A percentile compares a stretch with the other conserved stretches of the same genome.
phyloP scores from a whole-genome alignment of 2,888 invertebrate genomes.

The Euplagia quadripunctaria region DNA sequence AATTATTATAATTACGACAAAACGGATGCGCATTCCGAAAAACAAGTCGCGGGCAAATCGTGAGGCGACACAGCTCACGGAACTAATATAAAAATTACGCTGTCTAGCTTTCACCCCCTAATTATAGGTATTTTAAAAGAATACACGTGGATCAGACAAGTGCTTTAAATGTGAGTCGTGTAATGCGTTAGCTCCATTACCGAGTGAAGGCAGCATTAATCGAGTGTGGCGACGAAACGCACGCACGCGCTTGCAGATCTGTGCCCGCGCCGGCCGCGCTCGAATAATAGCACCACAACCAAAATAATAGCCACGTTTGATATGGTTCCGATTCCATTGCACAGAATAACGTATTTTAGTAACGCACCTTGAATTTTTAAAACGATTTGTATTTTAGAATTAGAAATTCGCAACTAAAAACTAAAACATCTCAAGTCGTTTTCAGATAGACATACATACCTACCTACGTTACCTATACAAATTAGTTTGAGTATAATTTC shows the following conservation, averaged over 20 bases:
- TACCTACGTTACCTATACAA: background rate
- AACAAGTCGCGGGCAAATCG: slow-evolving; percentile 57
- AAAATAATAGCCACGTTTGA: slow-evolving; percentile 34
- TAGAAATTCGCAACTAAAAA: background rate
- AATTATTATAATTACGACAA: slow-evolving; percentile 56
- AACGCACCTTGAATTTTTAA: slow-evolving; percentile 19
- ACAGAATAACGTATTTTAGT: slow-evolving; percentile 1
- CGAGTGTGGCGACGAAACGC: slow-evolving; percentile 45
- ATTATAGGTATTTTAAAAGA: slow-evolving; percentile 72
- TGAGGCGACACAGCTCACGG: slow-evolving; percentile 68
- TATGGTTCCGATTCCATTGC: slow-evolving; percentile 17
- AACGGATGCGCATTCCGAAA: slow-evolving; percentile 49
- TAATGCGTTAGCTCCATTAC: slow-evolving; percentile 47
- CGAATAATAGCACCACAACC: slow-evolving; percentile 22
- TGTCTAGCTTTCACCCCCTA: slow-evolving; percentile 76
- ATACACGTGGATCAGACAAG: slow-evolving; percentile 68
- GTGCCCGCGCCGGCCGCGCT: slow-evolving; percentile 6
- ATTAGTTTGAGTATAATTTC: background rate
- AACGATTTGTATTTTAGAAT: slow-evolving; percentile 1
- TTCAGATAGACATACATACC: background rate
- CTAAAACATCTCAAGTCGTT: background rate
- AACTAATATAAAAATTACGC: slow-evolving; percentile 59
- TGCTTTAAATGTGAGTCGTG: slow-evolving; percentile 55
- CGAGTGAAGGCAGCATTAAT: slow-evolving; percentile 61
- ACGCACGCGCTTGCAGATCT: slow-evolving; percentile 18